Conservation (phyloP, 2,797 vertebrate species). For the Silurus aristotelis region DNA sequence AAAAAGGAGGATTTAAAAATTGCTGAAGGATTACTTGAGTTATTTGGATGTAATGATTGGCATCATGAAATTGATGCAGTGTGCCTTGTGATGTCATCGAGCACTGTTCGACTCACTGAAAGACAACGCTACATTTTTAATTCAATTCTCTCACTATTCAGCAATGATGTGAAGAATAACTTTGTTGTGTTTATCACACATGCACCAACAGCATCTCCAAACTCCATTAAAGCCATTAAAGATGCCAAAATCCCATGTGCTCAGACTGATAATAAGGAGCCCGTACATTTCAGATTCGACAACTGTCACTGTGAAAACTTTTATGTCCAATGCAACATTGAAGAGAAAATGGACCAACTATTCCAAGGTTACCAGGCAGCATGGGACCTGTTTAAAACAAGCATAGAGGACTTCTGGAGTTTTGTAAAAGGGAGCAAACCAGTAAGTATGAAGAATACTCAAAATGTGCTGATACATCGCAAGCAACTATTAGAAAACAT, state of each 20-base stretch:
- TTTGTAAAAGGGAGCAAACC: neutral
- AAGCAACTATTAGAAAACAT: no score
- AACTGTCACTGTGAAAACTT: constrained; percentile 25
- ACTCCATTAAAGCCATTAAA: neutral
- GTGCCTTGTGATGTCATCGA: neutral
- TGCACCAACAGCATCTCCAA: neutral
- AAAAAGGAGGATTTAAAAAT: neutral
- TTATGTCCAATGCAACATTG: no score
- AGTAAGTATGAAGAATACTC: neutral
- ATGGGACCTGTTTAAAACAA: neutral
- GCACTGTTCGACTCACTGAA: neutral
- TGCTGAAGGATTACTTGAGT: constrained; percentile 12
- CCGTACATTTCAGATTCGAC: constrained; percentile 44
- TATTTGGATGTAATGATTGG: neutral
- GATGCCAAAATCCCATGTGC: constrained; percentile 25
- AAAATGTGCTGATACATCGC: neutral
- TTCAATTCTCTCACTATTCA: constrained; percentile 45
- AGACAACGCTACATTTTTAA: neutral
- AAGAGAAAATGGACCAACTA: neutral
- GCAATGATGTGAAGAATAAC: constrained; percentile 38
- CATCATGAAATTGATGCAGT: neutral
- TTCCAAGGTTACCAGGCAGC: neutral
- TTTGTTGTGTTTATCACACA: constrained; percentile 4
- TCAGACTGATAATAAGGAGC: constrained; percentile 19
- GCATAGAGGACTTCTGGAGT: neutral